Evolutionary conservation across 1,140 invertebrate genomes (phyloP).

Genomic region (Neodiprion fabricii): DNA sequence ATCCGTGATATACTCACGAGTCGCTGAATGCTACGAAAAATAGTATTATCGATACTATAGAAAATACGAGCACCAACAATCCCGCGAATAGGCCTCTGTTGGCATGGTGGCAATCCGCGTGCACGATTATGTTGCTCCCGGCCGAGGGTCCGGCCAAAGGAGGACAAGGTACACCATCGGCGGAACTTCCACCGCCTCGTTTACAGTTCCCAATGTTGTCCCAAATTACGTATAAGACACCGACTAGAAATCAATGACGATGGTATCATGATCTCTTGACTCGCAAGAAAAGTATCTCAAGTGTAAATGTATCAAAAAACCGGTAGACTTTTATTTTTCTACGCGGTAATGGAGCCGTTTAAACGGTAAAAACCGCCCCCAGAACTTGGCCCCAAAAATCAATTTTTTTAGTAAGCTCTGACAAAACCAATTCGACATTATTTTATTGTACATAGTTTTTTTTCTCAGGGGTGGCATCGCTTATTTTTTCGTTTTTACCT

Average conservation of each 20-base stretch:
- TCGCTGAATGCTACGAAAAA: conserved; percentile 71
- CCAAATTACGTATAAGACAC: conserved; percentile 76
- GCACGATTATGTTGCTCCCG: conserved; percentile 68
- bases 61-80: conserved; percentile 68
- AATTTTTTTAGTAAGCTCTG: too few relatives aligned
- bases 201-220: conserved; percentile 70
- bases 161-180: conserved; percentile 27
- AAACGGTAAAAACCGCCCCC: too few relatives aligned
- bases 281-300: too few relatives aligned
- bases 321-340: too few relatives aligned
- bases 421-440: too few relatives aligned
- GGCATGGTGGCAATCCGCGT: conserved; percentile 76
- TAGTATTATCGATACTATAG: conserved; percentile 71
- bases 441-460: too few relatives aligned
- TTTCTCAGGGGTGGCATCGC: too few relatives aligned
- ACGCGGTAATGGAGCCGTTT: too few relatives aligned
- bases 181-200: conserved; percentile 34
- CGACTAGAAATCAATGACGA: conserved; percentile 59
- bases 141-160: conserved; percentile 16
- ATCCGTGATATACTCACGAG: conserved; percentile 42
- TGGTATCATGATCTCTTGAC: too few relatives aligned
- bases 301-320: neutral
- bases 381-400: too few relatives aligned
- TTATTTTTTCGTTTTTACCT: too few relatives aligned
- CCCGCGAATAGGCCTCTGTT: conserved; percentile 75